Evolutionary conservation across 2,113 vertebrate species (phyloP), one percentile per base, ranked within the genome.

Genomic region (Percina caprodes): DNA sequence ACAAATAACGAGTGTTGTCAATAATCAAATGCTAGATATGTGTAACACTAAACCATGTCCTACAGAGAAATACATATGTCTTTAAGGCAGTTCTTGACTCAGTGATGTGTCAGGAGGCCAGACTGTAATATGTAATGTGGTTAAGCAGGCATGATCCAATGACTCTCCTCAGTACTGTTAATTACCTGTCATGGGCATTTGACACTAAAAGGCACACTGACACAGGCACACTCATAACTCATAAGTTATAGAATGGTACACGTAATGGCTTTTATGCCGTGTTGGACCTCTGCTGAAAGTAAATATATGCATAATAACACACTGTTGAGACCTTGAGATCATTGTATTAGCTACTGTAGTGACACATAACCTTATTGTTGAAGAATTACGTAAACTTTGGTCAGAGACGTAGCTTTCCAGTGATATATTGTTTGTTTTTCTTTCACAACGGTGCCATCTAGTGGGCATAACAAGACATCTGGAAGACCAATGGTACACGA

Each of bases 1-100:
- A 87, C 88, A 76, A 79, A 89, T 86, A 91, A 82, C 83, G 83
- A 21, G 11, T 14, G 48, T 74, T 51, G 84, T 65, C 75, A 71
- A 21, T 70, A 62, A 71, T 21, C 6, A 0, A 18, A 46, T 5
- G 21, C 68, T 51, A 35, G 3, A 26, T 63, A 19, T 59, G 46
- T 55, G 75, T 52, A 85, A 88, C 63, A 70, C 56, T 45, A 86
- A 79, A 66, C 69, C 48, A 13, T 3, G 33, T 66, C 73, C 58
- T 70, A 85, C 68, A 54, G 51, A 77, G 65, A 63, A 51, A 72
- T 63, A 23, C 30, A 56, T 39, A 58, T 52, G 60, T 63, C 68
- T 73, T 52, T 78, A 69, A 14, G 54, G 30, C 49, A 46, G 49
- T 1, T 52, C 1, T 59, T 76, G 77, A 85, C 67, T 77, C 86